Percentiles rank a stretch among this genome's conserved stretches.
These are phyloP conservation scores for Drosophila quadrilineata DNA, from an alignment of 1,140 invertebrate species.

Conservation along the genomic window DNA sequence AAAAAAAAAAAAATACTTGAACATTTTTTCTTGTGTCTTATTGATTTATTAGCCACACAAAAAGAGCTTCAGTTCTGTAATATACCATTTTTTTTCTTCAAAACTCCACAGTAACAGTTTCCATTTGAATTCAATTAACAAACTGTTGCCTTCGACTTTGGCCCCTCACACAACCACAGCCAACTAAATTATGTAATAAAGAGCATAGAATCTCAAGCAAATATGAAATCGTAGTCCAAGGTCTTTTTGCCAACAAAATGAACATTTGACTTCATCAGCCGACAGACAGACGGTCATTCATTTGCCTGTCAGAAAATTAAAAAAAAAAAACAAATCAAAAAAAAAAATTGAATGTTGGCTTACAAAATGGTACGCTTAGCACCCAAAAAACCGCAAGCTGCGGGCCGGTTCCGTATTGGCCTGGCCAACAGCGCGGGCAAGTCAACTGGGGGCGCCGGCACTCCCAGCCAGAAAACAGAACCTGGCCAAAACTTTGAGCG, in stretches of 20 bases:
- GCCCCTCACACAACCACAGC: slow-evolving; percentile 21
- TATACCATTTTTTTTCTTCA: neutral
- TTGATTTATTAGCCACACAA: too few relatives aligned
- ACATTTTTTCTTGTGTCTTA: too few relatives aligned
- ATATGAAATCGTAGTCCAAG: slow-evolving; percentile 53
- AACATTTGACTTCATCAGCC: slow-evolving; percentile 34
- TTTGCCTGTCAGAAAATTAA: slow-evolving; percentile 59
- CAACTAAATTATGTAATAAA: slow-evolving; percentile 62
- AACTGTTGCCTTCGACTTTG: slow-evolving; percentile 55
- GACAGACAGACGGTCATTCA: slow-evolving; percentile 50
- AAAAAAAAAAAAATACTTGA: too few relatives aligned
- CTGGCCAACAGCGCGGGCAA: neutral
- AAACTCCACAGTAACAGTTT: slow-evolving; percentile 13
- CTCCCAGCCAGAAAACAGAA: slow-evolving; percentile 49
- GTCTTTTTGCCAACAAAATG: slow-evolving; percentile 47
- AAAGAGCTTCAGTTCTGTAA: too few relatives aligned
- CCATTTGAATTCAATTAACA: slow-evolving; percentile 67
- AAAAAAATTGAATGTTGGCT: slow-evolving; percentile 34
- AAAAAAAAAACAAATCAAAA: slow-evolving; percentile 19
- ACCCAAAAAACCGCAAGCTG: slow-evolving; percentile 12
- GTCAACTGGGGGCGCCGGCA: slow-evolving; percentile 30
- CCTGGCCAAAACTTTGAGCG: slow-evolving; percentile 26
- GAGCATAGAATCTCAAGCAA: slow-evolving; percentile 43
- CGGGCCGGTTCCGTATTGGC: slow-evolving; percentile 25
- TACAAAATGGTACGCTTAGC: slow-evolving; percentile 61